Evolutionary conservation across 2,113 vertebrate species (phyloP), one percentile per base, ranked within the genome.

Genomic region (Pterocles orientalis): DNA sequence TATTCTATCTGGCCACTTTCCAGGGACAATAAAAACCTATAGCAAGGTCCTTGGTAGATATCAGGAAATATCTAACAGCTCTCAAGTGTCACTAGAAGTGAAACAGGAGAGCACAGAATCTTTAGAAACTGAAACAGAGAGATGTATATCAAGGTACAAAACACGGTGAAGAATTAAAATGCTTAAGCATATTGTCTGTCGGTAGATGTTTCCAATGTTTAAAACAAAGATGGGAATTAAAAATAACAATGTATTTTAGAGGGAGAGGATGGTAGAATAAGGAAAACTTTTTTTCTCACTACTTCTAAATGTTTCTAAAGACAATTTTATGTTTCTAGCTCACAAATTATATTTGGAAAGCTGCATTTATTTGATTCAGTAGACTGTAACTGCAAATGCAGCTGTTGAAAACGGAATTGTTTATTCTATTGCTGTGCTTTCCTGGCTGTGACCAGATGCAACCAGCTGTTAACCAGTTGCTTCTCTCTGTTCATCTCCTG

Each of bases 391-490:
- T 94, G 64, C 75, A 95, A 91, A 94, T 69, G 95, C 97, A 96
- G 97, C 97, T 97, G 97, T 61, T 88, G 95, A 87, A 71, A 92
- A 93, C 36, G 1, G 73, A 84, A 88, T 69, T 90, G 89, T 89
- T 96, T 96, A 97, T 96, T 97, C 97, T 94, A 78, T 84, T 90
- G 81, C 94, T 94, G 34, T 71, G 91, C 66, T 86, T 86, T 95
- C 83, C 92, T 90, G 77, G 94, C 94, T 93, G 93, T 96, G 84
- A 95, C 97, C 97, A 97, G 97, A 97, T 98, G 97, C 88, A 96
- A 92, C 96, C 98, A 98, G 97, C 98, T 98, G 98, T 96, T 96
- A 96, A 96, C 92, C 96, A 96, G 97, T 97, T 97, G 93, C 90
- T 94, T 91, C 73, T 90, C 88, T 85, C 75, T 43, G 62, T 82